These are phyloP conservation scores for Clusia tigrina DNA, from an alignment of 2,888 invertebrate genomes.

Conservation along the genomic window DNA sequence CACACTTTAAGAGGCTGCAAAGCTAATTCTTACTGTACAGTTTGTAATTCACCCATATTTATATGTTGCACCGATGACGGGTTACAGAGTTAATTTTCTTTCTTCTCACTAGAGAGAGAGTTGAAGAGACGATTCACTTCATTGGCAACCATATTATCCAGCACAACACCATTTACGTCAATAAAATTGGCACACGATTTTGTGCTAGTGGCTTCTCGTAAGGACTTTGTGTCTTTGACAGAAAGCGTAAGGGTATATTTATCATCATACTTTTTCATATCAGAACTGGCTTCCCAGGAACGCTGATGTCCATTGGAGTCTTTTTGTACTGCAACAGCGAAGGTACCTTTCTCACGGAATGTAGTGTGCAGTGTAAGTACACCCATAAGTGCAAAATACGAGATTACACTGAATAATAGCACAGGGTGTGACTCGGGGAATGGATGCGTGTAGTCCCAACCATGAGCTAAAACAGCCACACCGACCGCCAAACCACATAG, in stretches of 20 bases:
- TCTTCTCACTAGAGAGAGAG: constrained; percentile 77
- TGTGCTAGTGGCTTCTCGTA: constrained; percentile 74
- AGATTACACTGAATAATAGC: constrained; percentile 80
- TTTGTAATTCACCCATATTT: no score
- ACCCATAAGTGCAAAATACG: constrained; percentile 93
- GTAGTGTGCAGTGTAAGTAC: constrained; percentile 91
- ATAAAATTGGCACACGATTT: constrained; percentile 91
- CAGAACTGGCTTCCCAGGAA: constrained; percentile 91
- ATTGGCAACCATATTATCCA: constrained; percentile 78
- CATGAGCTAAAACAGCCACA: constrained; percentile 90
- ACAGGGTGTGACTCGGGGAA: constrained; percentile 92
- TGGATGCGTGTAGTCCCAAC: constrained; percentile 96
- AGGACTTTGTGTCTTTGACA: constrained; percentile 73
- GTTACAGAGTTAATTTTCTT: constrained; percentile 81
- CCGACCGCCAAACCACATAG: constrained; percentile 93
- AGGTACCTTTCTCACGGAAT: constrained; percentile 94
- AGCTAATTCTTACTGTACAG: no score
- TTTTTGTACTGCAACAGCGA: constrained; percentile 90
- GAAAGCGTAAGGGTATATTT: constrained; percentile 84
- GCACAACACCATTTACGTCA: constrained; percentile 84
- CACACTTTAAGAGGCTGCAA: no score
- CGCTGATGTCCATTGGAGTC: constrained; percentile 73
- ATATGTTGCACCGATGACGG: no score
- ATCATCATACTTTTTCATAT: constrained; percentile 94
- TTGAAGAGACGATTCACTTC: constrained; percentile 86